Evolutionary conservation across 2,888 invertebrate genomes (phyloP), one percentile per base, ranked within the genome.

Genomic region (Phasia obesa): DNA sequence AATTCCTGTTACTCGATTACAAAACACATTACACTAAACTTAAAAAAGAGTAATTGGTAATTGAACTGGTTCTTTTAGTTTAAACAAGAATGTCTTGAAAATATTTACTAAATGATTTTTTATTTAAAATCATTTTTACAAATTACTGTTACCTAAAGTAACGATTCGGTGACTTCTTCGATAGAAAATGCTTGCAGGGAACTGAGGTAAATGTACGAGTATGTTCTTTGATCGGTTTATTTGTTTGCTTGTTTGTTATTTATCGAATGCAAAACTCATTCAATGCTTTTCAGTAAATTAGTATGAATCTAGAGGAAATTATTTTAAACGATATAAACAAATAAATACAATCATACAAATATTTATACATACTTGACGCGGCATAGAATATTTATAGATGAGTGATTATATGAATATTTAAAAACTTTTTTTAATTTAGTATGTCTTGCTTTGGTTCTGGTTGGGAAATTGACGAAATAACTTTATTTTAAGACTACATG

Each of bases 261-360:
- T 51, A n/a, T 60, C 49, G 9, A 31, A 27, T 31, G 49, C 23
- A 69, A 21, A 69, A 79, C 23, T 42, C 27, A 60, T 17, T 59
- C 57, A 75, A 59, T 71, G 75, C 70, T 74, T 38, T 70, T 69
- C 70, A 71, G 65, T 75, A 79, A 83, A 83, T 83, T 83, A 79
- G 67, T 83, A 71, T 53, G 65, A 79, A 79, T 69, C 47, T 71
- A 51, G 27, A 60, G 59, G 44, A 73, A 67, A 53, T 53, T 59
- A 47, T 60, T 69, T 31, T 53, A 15, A 60, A 77, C 35, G 23
- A 69, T 62, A 15, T 31, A n/a, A 62, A 38, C 35, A 57, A 57
- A 59, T 17, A 73, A 53, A 38, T 13, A 44, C 11, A 44, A 9
- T 17, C 3, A 19, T 11, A 59, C 13, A 44, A 19, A 69, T 23